These are phyloP conservation scores for Phaedon cochleariae DNA, from an alignment of 2,888 invertebrate genomes.

Conservation along the genomic window DNA sequence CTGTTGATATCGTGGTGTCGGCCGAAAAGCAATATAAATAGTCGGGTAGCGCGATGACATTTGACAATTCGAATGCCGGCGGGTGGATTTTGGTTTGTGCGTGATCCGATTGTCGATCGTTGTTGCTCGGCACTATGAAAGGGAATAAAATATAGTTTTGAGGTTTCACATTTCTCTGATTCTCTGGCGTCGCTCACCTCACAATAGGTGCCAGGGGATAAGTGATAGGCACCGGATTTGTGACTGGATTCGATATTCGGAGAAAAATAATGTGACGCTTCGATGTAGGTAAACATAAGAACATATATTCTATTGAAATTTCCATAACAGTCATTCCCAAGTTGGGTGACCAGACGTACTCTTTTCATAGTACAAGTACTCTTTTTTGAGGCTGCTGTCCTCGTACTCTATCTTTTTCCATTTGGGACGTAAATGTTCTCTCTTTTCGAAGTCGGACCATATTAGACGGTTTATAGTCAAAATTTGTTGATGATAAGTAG, in stretches of 20 bases:
- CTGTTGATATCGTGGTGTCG: constrained; percentile 27
- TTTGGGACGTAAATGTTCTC: no score
- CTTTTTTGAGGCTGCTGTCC: no score
- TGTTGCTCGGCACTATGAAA: constrained; percentile 38
- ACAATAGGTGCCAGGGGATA: constrained; percentile 33
- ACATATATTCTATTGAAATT: no score
- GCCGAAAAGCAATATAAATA: constrained; percentile 26
- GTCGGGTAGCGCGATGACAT: constrained; percentile 26
- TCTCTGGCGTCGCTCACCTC: constrained; percentile 29
- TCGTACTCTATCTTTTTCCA: no score
- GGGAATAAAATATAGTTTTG: constrained; percentile 50
- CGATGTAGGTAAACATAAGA: no score
- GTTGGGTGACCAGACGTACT: no score
- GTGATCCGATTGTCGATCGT: constrained; percentile 44
- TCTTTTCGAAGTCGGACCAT: no score
- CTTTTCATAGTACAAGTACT: no score
- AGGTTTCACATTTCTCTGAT: constrained; percentile 33
- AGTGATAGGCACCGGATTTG: constrained; percentile 41
- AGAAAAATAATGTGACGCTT: constrained; percentile 5
- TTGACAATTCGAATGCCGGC: constrained; percentile 31
- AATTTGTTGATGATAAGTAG: no score
- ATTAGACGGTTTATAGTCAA: no score
- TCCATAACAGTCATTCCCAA: no score
- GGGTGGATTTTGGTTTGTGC: constrained; percentile 48
- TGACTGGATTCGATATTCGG: constrained; percentile 40